Base-by-base conservation (phyloP, 2,888 invertebrate genomes). In the Parnassius glacialis region DNA sequence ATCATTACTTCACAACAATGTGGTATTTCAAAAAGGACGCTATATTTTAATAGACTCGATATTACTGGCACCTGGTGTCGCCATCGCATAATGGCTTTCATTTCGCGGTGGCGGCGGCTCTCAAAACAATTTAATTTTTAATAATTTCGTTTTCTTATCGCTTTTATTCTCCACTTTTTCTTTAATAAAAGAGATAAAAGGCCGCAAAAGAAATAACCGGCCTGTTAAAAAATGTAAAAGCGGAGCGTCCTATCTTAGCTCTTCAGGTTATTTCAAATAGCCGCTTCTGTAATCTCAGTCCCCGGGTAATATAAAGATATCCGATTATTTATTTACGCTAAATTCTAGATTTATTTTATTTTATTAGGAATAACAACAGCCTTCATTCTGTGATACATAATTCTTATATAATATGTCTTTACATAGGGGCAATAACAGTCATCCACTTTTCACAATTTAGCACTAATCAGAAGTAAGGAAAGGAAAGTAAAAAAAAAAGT, bases 171-270 rank as follows among this genome's bases (percentile, higher is more conserved):
- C 16, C 9, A 3, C 13, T 48, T 48, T 47, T 48, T 45, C 45
- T 48, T 9, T 48, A 48, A 48, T 48, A 48, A 48, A 48, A 48
- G 48, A 48, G 13, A 48, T 48, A 48, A 48, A 43, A 48, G 13
- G 7, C 9, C 48, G 13, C 13, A 48, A 48, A 48, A 13, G 10
- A 48, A 48, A 48, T 48, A 48, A 48, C 16, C 9, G 13, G 48
- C 48, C 48, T 48, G 10, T 48, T 13, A 9, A 48, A 13, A 12
- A 48, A 48, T n/a, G 48, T 13, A 48, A 47, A 47, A 47, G 47
- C 7, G n/a, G 3, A 48, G 48, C 34, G 34, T 34, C 34, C 7
- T 34, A 34, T n/a, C 13, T 47, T 47, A 9, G 48, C 13, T 48
- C 10, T 48, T 7, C 9, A 13, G 48, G 13, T 48, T 48, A 48